Percentiles rank a stretch among this genome's conserved stretches.
Conservation (phyloP, 2,888 invertebrate species). For the Invenusta paracnida region DNA sequence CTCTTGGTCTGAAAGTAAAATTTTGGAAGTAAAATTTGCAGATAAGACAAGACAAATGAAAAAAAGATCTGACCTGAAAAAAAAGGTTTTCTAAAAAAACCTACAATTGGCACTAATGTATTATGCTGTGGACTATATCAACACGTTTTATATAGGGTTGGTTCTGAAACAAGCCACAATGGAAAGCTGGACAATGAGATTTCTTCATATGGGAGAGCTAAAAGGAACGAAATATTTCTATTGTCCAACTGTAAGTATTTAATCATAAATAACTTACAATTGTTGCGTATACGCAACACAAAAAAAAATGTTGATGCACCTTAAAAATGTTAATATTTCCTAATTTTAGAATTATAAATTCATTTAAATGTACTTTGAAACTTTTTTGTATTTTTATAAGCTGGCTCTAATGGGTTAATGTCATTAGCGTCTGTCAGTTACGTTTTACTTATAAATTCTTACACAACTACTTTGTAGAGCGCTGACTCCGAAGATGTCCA, state of each 20-base stretch:
- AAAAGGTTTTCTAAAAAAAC: too few species aligned
- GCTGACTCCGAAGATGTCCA: not conserved
- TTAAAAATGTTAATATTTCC: too few species aligned
- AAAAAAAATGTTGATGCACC: too few species aligned
- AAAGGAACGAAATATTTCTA: not conserved
- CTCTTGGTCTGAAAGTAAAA: too few species aligned
- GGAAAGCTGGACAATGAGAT: not conserved
- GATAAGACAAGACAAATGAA: too few species aligned
- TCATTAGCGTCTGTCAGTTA: not conserved
- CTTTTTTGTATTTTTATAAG: not conserved
- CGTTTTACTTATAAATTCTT: not conserved
- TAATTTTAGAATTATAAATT: too few species aligned
- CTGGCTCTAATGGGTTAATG: not conserved
- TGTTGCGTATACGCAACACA: not conserved
- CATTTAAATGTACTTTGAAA: not conserved
- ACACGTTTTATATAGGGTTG: not conserved
- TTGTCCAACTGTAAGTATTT: not conserved
- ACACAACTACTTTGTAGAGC: not conserved
- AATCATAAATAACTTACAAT: not conserved
- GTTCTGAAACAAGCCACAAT: not conserved
- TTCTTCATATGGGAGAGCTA: not conserved
- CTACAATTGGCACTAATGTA: not conserved
- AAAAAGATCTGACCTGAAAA: too few species aligned
- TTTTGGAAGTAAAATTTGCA: too few species aligned
- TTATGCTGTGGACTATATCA: not conserved